These are phyloP conservation scores for Falcunculus frontatus DNA, from an alignment of 2,113 vertebrate species.

Conservation along the genomic window DNA sequence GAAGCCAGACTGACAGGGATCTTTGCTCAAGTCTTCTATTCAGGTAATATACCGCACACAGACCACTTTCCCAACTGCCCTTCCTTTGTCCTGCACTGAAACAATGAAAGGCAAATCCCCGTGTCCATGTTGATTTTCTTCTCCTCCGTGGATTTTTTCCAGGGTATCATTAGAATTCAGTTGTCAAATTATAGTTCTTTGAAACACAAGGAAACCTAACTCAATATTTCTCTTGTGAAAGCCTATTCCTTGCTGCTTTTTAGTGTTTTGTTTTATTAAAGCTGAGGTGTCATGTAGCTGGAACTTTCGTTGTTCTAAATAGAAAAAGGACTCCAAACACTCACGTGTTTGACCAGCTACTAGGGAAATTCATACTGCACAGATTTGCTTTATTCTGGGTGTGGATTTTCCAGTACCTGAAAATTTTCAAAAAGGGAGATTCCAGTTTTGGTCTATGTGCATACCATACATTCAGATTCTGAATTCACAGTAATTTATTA, in stretches of 20 bases:
- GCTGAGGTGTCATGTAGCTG: not conserved
- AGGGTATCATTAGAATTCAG: not conserved
- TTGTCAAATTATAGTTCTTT: not conserved
- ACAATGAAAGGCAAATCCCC: not conserved
- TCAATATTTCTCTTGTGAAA: not conserved
- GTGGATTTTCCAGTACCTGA: not conserved
- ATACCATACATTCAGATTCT: not conserved
- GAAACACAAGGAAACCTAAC: not conserved
- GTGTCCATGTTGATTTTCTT: not conserved
- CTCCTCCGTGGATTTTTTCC: not conserved
- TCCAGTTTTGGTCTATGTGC: not conserved
- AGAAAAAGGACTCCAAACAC: not conserved
- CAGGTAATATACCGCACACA: not conserved
- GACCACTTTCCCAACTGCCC: not conserved
- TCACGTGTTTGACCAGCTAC: not conserved
- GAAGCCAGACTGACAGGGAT: not conserved
- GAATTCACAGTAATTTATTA: not conserved
- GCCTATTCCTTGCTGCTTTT: not conserved
- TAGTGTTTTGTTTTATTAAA: not conserved
- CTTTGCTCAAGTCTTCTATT: not conserved
- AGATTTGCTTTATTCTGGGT: not conserved
- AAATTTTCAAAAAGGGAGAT: not conserved
- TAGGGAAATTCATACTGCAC: not conserved
- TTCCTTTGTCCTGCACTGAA: not conserved
- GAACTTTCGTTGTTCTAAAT: not conserved